These are phyloP conservation scores for Keiferia lycopersicella DNA, from an alignment of 2,888 invertebrate species.

Conservation along the genomic window DNA sequence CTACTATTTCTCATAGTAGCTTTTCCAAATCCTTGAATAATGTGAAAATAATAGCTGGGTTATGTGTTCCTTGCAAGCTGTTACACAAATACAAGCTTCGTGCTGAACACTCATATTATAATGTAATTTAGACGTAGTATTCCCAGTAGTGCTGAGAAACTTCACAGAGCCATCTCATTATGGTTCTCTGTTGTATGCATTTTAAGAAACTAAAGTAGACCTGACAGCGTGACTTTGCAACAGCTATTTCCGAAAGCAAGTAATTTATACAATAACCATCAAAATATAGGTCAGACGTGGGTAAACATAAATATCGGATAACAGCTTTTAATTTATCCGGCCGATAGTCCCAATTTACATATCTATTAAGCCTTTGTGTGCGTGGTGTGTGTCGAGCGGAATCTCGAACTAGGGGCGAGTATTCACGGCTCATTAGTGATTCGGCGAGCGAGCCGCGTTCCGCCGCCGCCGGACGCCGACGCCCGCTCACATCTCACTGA, in stretches of 20 bases:
- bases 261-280: too few relatives aligned
- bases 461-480: constrained; percentile 28
- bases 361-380: constrained; percentile 3
- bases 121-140: not conserved
- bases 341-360: not conserved
- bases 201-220: not conserved
- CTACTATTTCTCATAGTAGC: not conserved
- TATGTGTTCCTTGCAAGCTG: not conserved
- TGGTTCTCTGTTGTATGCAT: not conserved
- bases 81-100: not conserved
- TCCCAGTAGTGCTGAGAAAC: not conserved
- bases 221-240: not conserved
- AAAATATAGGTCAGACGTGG: not conserved
- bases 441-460: constrained; percentile 43
- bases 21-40: not conserved
- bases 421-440: constrained; percentile 59
- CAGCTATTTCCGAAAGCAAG: not conserved
- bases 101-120: constrained; percentile 3
- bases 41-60: constrained; percentile 1
- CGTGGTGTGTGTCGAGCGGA: constrained; percentile 43
- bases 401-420: constrained; percentile 45
- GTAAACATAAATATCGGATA: not conserved
- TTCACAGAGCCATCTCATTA: not conserved
- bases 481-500: constrained; percentile 50
- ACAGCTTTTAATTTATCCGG: not conserved